Percentiles rank a stretch among this genome's conserved stretches.
Evolutionary conservation across 2,888 invertebrate genomes (phyloP).

Genomic region (Gastracanthus pulcherrimus): DNA sequence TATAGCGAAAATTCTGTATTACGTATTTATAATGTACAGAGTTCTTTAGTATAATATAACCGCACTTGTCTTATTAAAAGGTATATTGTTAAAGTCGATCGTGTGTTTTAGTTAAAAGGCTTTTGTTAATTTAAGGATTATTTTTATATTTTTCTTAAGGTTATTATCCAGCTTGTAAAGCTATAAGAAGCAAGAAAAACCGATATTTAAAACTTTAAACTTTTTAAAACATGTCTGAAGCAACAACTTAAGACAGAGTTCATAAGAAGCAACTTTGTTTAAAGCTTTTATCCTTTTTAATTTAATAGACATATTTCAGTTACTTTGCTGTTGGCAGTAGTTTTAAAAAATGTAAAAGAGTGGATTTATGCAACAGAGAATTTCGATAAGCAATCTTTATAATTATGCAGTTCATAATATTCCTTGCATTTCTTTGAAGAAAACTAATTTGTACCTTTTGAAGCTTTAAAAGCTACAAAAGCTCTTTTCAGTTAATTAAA

Average conservation of each 20-base stretch:
- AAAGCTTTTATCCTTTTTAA: neutral
- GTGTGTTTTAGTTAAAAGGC: neutral
- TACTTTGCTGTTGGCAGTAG: neutral
- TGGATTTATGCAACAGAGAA: neutral
- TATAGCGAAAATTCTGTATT: too few relatives aligned
- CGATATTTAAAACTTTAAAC: neutral
- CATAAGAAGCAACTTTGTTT: neutral
- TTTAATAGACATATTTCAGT: neutral
- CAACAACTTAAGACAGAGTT: neutral
- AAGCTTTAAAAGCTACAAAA: too few relatives aligned
- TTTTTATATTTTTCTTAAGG: neutral
- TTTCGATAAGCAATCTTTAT: neutral
- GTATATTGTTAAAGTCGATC: neutral
- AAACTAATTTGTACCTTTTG: too few relatives aligned
- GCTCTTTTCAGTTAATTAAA: too few relatives aligned
- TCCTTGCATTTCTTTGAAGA: neutral
- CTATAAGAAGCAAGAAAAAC: neutral
- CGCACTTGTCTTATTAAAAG: too few relatives aligned
- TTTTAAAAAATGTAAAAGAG: neutral
- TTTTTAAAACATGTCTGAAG: constrained; percentile 7
- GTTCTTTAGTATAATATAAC: too few relatives aligned
- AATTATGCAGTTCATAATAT: neutral
- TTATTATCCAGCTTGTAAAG: neutral
- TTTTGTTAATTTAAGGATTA: neutral
- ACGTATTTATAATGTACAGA: too few relatives aligned